These are phyloP conservation scores for Globia sparganii DNA, from an alignment of 2,888 invertebrate species.

Conservation along the genomic window DNA sequence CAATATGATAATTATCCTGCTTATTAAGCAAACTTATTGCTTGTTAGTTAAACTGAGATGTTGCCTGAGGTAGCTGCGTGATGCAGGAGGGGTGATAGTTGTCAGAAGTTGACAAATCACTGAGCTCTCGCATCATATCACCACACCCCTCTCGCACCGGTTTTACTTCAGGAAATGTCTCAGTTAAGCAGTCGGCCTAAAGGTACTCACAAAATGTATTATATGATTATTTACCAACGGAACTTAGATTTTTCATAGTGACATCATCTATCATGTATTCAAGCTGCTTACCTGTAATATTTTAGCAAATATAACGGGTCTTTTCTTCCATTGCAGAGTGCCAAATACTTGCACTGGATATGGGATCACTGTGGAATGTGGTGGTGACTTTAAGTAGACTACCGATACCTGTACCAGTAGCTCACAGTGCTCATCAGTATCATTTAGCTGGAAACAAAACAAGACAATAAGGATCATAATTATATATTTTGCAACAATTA, in stretches of 20 bases:
- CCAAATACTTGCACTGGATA: constrained; percentile 85
- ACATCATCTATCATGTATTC: neutral
- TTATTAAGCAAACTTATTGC: too few species aligned
- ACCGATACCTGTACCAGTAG: constrained; percentile 75
- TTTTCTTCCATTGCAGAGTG: constrained; percentile 77
- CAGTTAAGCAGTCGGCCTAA: too few species aligned
- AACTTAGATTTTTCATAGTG: neutral
- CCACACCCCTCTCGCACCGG: too few species aligned
- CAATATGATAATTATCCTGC: neutral
- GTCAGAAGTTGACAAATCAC: too few species aligned
- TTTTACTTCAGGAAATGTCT: too few species aligned
- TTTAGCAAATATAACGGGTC: constrained; percentile 80
- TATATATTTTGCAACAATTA: neutral
- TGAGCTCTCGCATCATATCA: too few species aligned
- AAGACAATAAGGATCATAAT: neutral
- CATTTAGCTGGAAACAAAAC: constrained; percentile 71
- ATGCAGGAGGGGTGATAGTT: too few species aligned
- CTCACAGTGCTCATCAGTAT: constrained; percentile 56
- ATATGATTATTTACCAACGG: neutral
- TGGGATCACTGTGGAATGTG: constrained; percentile 75
- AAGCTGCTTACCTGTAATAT: constrained; percentile 77
- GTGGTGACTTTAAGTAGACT: constrained; percentile 71
- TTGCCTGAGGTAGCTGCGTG: too few species aligned
- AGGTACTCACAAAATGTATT: neutral
- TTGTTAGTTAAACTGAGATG: too few species aligned